A percentile compares a stretch with the other conserved stretches of the same genome.
Conservation (phyloP, 2,113 vertebrate genomes). For the Elephas maximus region DNA sequence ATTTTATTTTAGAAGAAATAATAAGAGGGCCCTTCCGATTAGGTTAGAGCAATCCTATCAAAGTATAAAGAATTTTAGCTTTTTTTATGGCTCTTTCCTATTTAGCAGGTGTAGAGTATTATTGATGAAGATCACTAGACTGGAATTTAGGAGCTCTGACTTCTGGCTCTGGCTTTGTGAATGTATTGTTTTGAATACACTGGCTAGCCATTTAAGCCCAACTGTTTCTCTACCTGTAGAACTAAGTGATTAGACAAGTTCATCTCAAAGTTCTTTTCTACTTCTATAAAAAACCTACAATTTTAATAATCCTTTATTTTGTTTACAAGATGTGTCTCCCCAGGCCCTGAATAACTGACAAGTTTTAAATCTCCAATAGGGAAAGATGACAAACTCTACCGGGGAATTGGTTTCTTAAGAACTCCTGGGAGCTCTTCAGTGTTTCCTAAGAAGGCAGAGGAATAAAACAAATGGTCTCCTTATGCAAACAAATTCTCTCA, state of each 20-base stretch:
- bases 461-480: neutral
- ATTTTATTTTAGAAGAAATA: conserved; percentile 53
- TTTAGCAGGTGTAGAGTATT: neutral
- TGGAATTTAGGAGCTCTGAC: neutral
- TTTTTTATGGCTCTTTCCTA: too few species aligned
- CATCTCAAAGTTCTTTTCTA: neutral
- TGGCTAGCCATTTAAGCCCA: neutral
- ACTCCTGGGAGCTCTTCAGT: neutral
- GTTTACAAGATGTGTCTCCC: neutral
- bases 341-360: neutral
- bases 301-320: neutral
- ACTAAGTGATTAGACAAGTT: neutral
- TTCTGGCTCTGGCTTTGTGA: neutral
- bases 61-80: neutral
- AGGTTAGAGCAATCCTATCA: too few species aligned
- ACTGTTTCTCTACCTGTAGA: neutral
- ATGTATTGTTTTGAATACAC: neutral
- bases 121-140: neutral
- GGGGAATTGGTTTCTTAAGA: neutral
- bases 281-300: neutral
- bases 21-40: neutral
- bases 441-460: conserved; percentile 18
- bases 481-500: neutral
- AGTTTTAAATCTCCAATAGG: conserved; percentile 37
- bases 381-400: neutral